These are phyloP conservation scores for Dasysyrphus albostriatus DNA, from an alignment of 2,888 invertebrate species.

Conservation along the genomic window DNA sequence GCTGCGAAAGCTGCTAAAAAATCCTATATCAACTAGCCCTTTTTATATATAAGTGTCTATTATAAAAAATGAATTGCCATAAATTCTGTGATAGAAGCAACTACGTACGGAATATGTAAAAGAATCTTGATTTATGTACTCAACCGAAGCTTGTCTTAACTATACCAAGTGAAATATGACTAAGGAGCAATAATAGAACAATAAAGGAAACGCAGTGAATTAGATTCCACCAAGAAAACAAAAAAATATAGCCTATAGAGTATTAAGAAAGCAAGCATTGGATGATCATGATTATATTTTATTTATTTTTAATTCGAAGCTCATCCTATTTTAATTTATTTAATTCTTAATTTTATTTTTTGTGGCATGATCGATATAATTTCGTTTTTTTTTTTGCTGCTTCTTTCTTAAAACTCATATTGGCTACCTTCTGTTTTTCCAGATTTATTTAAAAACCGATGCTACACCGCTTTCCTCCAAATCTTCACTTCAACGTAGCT, in stretches of 20 bases:
- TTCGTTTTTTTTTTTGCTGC: slow-evolving; percentile 11
- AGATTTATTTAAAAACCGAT: slow-evolving; percentile 41
- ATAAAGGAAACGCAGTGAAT: not conserved
- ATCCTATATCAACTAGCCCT: too few relatives aligned
- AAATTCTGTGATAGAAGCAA: too few relatives aligned
- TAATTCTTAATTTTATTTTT: not conserved
- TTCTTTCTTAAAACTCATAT: slow-evolving; percentile 37
- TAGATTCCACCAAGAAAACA: not conserved
- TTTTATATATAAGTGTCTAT: too few relatives aligned
- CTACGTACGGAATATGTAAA: too few relatives aligned
- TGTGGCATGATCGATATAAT: slow-evolving; percentile 17
- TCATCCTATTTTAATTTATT: not conserved
- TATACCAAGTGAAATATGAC: too few relatives aligned
- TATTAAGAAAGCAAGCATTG: slow-evolving; percentile 38
- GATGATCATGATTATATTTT: slow-evolving; percentile 12
- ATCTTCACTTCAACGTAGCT: slow-evolving; percentile 2
- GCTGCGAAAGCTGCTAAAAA: too few relatives aligned
- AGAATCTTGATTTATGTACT: too few relatives aligned
- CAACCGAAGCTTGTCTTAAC: too few relatives aligned
- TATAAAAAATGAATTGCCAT: too few relatives aligned
- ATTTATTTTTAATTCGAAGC: not conserved
- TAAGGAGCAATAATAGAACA: too few relatives aligned
- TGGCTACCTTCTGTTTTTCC: slow-evolving; percentile 26
- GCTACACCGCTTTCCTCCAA: slow-evolving; percentile 27
- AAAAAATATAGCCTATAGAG: not conserved